A percentile compares a stretch with the other conserved stretches of the same genome.
Conservation (phyloP, 2,888 invertebrate species). For the Sipha maydis region DNA sequence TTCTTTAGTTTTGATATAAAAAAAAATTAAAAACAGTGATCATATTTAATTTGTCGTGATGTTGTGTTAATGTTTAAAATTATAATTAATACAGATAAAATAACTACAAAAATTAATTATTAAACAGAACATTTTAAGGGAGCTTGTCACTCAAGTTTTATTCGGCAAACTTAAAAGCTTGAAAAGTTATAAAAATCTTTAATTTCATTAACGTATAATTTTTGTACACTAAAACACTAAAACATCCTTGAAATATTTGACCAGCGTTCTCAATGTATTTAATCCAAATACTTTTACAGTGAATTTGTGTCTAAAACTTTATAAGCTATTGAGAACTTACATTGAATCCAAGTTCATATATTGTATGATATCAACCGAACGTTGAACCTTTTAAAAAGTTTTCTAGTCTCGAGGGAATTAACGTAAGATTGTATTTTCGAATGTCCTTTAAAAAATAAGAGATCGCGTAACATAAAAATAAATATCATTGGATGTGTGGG, state of each 20-base stretch:
- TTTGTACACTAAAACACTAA: too few relatives aligned
- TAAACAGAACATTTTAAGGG: too few relatives aligned
- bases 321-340: slow-evolving; percentile 2
- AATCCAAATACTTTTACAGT: neutral
- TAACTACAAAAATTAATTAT: too few relatives aligned
- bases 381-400: slow-evolving; percentile 37
- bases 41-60: too few relatives aligned
- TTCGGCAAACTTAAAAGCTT: too few relatives aligned
- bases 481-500: slow-evolving; percentile 33
- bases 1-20: too few relatives aligned
- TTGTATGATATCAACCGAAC: slow-evolving; percentile 31
- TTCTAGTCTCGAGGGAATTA: slow-evolving; percentile 51
- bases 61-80: too few relatives aligned
- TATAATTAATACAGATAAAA: too few relatives aligned
- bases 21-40: too few relatives aligned
- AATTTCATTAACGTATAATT: too few relatives aligned
- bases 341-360: slow-evolving; percentile 1
- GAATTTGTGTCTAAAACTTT: neutral
- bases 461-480: slow-evolving; percentile 44
- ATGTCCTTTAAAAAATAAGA: slow-evolving; percentile 35
- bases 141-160: too few relatives aligned
- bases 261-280: neutral
- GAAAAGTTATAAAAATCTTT: too few relatives aligned
- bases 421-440: slow-evolving; percentile 50
- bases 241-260: neutral